Evolutionary conservation across 2,113 vertebrate species (phyloP), one percentile per base, ranked within the genome.

Genomic region (Callopanchax toddi): DNA sequence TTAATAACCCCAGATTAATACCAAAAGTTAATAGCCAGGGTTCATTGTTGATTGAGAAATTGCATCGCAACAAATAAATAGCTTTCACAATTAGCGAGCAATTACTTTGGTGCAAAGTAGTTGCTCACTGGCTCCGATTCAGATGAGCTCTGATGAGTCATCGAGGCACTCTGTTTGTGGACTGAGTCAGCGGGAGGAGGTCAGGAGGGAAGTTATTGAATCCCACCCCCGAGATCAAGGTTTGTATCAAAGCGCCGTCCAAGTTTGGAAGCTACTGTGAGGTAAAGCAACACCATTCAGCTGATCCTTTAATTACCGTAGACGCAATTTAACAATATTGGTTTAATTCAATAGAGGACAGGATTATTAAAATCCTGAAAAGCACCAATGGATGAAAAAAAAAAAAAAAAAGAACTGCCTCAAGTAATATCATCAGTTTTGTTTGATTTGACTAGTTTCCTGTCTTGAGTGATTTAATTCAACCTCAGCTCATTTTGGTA

Each of bases 401-500:
- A n/a, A n/a, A n/a, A n/a, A n/a, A n/a, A n/a, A n/a, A n/a, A n/a
- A n/a, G n/a, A 43, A 71, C 13, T 51, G 53, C 34, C n/a, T 56
- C 46, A 70, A 50, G 15, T 67, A 42, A 48, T n/a, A 59, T 39
- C n/a, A 20, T 26, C n/a, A 18, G 43, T 39, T 45, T 16, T 29
- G 13, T 68, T 65, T 62, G 17, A 52, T 25, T 58, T 34, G 20
- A n/a, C n/a, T 25, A 39, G 43, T 50, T 67, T 76, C 23, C 26
- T 25, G 13, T 39, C 40, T 36, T 5, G 16, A 52, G 22, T 49
- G 32, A 69, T 65, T 71, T 1, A 68, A 82, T 79, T 48, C 52
- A 73, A 22, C 55, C 63, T 51, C 37, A 48, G 50, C 21, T 49
- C 62, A 57, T 76, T 56, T 65, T 67, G 15, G 22, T 7, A 17